phyloP scores from a whole-genome alignment of 2,113 vertebrate species.

The Odocoileus virginianus region DNA sequence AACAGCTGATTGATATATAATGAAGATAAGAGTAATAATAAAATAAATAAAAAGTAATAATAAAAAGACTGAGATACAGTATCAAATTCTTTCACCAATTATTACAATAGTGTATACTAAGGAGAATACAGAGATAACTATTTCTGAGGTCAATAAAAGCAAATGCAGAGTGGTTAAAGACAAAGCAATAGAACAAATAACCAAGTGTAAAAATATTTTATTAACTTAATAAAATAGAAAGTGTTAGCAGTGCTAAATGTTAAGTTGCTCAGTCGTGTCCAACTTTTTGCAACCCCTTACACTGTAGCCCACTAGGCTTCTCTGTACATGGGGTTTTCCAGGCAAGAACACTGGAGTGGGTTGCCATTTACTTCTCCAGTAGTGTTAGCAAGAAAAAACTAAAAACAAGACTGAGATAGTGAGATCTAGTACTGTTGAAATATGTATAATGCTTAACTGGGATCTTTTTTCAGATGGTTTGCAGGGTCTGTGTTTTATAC shows the following conservation, averaged over 20 bases:
- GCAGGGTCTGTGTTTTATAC: not conserved
- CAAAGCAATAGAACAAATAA: not conserved
- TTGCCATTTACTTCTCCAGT: not conserved
- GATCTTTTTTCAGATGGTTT: not conserved
- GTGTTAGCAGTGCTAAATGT: not conserved
- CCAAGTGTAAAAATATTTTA: not conserved
- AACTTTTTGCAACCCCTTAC: not conserved
- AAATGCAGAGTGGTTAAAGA: not conserved
- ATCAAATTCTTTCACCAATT: not conserved
- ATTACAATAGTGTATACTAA: not conserved
- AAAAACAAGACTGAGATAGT: not conserved
- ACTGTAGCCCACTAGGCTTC: not conserved
- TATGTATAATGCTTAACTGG: not conserved
- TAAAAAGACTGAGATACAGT: not conserved
- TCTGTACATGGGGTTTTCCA: not conserved
- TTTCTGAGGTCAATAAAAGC: not conserved
- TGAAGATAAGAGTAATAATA: not conserved
- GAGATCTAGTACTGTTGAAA: not conserved
- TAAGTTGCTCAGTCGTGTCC: not conserved
- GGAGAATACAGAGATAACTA: not conserved
- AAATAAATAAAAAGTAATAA: not conserved
- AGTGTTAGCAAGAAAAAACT: not conserved
- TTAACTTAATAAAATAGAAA: not conserved
- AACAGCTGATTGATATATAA: not conserved
- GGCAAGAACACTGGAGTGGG: not conserved